These are phyloP conservation scores for Phoenicopterus ruber DNA, from an alignment of 2,113 vertebrate genomes.

Conservation along the genomic window DNA sequence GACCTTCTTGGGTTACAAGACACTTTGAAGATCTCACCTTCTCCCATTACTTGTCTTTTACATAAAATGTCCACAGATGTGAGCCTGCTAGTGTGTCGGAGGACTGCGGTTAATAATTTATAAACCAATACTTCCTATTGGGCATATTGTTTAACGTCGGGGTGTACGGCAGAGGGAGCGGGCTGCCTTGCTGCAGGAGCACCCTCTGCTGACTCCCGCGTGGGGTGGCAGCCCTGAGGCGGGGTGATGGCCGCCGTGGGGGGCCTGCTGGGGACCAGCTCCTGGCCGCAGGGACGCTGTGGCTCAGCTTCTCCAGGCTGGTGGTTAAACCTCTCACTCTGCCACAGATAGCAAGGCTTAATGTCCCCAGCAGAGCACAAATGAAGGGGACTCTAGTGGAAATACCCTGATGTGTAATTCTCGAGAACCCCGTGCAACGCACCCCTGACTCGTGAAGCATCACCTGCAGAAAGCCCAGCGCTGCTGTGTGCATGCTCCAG, in stretches of 20 bases:
- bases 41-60: constrained; percentile 80
- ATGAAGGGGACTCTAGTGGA: not conserved
- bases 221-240: not conserved
- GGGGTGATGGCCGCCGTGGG: not conserved
- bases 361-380: not conserved
- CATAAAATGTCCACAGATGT: constrained; percentile 78
- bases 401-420: not conserved
- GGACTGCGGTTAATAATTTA: constrained; percentile 70
- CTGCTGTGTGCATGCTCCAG: not conserved
- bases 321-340: not conserved
- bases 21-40: constrained; percentile 82
- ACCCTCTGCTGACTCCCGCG: constrained; percentile 45
- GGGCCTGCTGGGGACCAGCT: not conserved
- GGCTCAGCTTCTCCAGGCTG: not conserved
- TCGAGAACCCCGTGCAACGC: not conserved
- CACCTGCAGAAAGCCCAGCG: not conserved
- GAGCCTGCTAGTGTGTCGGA: constrained; percentile 67
- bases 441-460: not conserved
- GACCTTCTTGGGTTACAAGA: constrained; percentile 76
- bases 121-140: constrained; percentile 65
- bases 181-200: constrained; percentile 61
- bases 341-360: not conserved
- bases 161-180: not conserved
- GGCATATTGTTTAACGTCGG: not conserved
- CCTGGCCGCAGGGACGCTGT: rapidly evolving